Conservation (phyloP, 2,888 invertebrate species). For the Leptopterna dolabrata region DNA sequence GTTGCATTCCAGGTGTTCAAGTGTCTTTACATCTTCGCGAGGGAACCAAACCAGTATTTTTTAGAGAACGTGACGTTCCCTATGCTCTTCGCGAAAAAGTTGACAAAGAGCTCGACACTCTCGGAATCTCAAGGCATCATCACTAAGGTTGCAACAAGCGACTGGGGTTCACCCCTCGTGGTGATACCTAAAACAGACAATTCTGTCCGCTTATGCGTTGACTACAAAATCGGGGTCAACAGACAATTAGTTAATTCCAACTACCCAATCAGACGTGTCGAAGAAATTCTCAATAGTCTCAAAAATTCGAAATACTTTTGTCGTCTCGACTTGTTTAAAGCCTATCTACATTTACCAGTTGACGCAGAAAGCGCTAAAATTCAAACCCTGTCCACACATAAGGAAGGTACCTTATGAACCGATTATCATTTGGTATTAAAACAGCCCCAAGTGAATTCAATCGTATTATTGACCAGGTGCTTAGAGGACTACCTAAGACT, state of each 20-base stretch:
- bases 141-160: no score
- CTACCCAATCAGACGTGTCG: not conserved
- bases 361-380: slow-evolving; percentile 1
- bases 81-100: no score
- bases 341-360: not conserved
- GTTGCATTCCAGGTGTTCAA: no score
- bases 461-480: slow-evolving; percentile 52
- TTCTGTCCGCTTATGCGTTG: not conserved
- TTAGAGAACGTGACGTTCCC: no score
- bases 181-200: no score
- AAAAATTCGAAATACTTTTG: not conserved
- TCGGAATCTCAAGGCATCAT: no score
- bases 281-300: not conserved
- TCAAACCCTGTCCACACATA: slow-evolving; percentile 44
- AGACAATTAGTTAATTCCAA: not conserved
- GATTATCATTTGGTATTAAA: slow-evolving; percentile 20
- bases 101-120: slow-evolving; percentile 40
- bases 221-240: not conserved
- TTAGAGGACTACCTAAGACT: slow-evolving; percentile 36
- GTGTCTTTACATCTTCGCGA: slow-evolving; percentile 44
- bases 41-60: slow-evolving; percentile 42
- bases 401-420: not conserved
- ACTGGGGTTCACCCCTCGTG: no score
- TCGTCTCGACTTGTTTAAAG: slow-evolving; percentile 2
- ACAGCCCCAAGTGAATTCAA: slow-evolving; percentile 9